These are phyloP conservation scores for Pomatostomus ruficeps DNA, from an alignment of 2,113 vertebrate species.

Conservation along the genomic window DNA sequence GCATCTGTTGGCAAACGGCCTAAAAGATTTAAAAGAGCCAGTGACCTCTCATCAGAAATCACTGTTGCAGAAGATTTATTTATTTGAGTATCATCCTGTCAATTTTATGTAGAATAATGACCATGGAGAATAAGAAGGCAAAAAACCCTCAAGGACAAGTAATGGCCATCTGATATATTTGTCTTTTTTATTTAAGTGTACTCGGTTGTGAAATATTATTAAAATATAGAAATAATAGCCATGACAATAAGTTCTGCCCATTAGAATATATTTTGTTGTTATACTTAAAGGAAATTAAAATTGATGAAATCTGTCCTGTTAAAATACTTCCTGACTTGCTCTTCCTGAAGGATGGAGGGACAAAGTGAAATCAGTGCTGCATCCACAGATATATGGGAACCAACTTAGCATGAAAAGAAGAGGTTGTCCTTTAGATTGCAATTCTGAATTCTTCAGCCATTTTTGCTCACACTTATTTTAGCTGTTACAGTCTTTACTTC, in stretches of 20 bases:
- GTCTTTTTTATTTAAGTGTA: slow-evolving; percentile 5
- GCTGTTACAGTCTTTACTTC: not conserved
- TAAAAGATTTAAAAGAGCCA: not conserved
- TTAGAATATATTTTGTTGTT: not conserved
- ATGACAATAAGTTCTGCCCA: not conserved
- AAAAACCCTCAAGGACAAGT: not conserved
- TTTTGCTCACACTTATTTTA: not conserved
- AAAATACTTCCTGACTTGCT: not conserved
- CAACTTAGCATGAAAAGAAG: not conserved
- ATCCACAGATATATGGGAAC: not conserved
- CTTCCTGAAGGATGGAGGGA: not conserved
- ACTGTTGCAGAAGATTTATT: not conserved
- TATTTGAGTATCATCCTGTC: not conserved
- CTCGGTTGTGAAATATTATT: not conserved
- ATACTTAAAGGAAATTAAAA: not conserved
- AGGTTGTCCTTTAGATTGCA: not conserved
- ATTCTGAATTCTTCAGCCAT: not conserved
- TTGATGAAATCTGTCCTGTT: not conserved
- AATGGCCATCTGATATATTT: not conserved
- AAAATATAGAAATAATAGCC: not conserved
- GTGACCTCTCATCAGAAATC: slow-evolving; percentile 12
- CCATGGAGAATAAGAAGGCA: not conserved
- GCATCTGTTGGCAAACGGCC: not conserved
- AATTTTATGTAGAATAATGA: not conserved
- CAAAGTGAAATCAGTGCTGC: not conserved